Conservation (phyloP, 1,140 invertebrate species). For the Eupristina koningsbergeri region DNA sequence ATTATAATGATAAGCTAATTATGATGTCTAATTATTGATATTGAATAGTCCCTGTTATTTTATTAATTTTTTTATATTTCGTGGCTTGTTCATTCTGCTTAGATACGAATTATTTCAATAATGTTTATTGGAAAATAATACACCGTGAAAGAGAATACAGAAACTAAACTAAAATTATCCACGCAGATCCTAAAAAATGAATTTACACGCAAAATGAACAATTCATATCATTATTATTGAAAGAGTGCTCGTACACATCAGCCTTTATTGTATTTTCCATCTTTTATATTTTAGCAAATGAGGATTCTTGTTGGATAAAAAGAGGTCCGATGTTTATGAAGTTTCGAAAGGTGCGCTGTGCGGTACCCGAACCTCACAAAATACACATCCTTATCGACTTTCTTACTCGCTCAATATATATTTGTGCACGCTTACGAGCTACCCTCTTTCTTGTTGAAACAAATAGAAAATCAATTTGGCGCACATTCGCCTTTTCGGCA, state of each 20-base stretch:
- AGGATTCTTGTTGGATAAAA: not conserved
- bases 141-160: too few relatives aligned
- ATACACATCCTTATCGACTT: not conserved
- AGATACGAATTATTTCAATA: too few relatives aligned
- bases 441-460: constrained; percentile 25
- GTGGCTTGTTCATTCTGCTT: too few relatives aligned
- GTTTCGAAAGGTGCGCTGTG: not conserved
- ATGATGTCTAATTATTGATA: too few relatives aligned
- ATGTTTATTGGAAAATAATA: too few relatives aligned
- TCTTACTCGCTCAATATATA: not conserved
- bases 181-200: too few relatives aligned
- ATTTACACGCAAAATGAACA: too few relatives aligned
- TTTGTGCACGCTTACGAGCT: not conserved
- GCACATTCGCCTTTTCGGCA: constrained; percentile 12
- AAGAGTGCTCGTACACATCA: not conserved
- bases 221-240: not conserved
- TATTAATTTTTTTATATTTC: too few relatives aligned
- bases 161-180: too few relatives aligned
- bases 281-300: not conserved
- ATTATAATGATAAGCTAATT: too few relatives aligned
- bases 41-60: too few relatives aligned
- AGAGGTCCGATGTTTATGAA: constrained; percentile 26
- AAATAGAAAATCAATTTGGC: constrained; percentile 57
- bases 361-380: constrained; percentile 18
- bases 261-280: not conserved